Percentiles rank a stretch among this genome's conserved stretches.
These are phyloP conservation scores for Chloebia gouldiae DNA, from an alignment of 2,113 vertebrate species.

Conservation along the genomic window DNA sequence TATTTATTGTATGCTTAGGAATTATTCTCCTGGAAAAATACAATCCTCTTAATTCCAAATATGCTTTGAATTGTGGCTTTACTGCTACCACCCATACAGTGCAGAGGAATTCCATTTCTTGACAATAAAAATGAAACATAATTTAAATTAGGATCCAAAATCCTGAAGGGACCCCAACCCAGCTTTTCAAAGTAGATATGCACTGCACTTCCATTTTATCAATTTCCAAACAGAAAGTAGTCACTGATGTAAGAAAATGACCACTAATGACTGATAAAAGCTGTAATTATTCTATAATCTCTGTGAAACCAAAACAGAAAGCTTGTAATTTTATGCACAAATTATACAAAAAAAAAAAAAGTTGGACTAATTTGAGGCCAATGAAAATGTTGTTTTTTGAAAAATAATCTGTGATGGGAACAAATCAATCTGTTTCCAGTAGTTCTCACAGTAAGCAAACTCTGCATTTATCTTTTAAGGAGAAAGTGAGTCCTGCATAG, in stretches of 20 bases:
- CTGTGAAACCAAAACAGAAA: background rate
- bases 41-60: background rate
- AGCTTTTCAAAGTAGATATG: background rate
- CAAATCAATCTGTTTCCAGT: background rate
- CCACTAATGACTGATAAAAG: background rate
- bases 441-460: background rate
- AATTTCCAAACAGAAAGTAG: background rate
- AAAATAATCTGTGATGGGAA: background rate
- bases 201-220: background rate
- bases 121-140: background rate
- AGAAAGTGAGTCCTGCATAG: background rate
- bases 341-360: background rate
- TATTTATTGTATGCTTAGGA: background rate
- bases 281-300: background rate
- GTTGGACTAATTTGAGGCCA: background rate
- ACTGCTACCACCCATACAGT: background rate
- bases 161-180: background rate
- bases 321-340: background rate
- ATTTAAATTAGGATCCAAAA: background rate
- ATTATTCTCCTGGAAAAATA: background rate
- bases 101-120: background rate
- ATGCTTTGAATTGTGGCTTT: background rate
- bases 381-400: fast-evolving
- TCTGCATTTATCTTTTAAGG: background rate
- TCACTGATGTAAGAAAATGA: background rate